Evolutionary conservation across 2,888 invertebrate genomes (phyloP), one percentile per base, ranked within the genome.

Genomic region (Drosophila demipolita): DNA sequence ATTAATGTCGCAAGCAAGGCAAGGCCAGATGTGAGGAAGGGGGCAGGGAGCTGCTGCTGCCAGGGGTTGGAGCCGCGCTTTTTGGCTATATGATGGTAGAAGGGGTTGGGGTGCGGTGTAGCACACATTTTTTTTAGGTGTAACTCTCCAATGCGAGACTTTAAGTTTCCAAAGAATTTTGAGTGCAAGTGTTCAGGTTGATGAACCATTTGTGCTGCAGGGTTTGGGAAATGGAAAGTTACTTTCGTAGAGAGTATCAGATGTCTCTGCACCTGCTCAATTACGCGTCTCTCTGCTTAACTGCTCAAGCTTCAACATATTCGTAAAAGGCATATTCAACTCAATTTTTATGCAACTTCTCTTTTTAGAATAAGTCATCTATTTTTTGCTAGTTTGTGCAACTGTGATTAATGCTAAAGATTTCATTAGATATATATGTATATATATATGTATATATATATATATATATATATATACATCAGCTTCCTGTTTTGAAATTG

Each of bases 1-100:
- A 87, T 90, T 87, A 90, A 89, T 82, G 84, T 81, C 87, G 89
- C 67, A 66, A 66, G 73, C 71, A 15, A 23, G 50, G 17, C 35
- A 35, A 6, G 3, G 9, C 20, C 0, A 3, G 35, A 20, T 36
- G 33, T 8, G 17, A 6, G 32, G n/a, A 4, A 12, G n/a, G 35
- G 11, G 9, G 17, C 3, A 35, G 48, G 49, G 12, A 6, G 32
- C 11, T 15, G 42, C 55, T 29, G 26, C 38, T 55, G 55, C 12
- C 29, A 55, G 57, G 35, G 32, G 59, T 50, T 60, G 63, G 61
- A 62, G 64, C 70, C 57, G 49, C 57, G 26, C 33, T 54, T 54
- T 67, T 49, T 12, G 45, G 57, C 54, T 36, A 23, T 60, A 26
- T 45, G 45, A 45, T 1, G 4, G 4, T 45, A 2, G 1, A 45